Evolutionary conservation across 2,888 invertebrate genomes (phyloP).

Genomic region (Philaethria dido): DNA sequence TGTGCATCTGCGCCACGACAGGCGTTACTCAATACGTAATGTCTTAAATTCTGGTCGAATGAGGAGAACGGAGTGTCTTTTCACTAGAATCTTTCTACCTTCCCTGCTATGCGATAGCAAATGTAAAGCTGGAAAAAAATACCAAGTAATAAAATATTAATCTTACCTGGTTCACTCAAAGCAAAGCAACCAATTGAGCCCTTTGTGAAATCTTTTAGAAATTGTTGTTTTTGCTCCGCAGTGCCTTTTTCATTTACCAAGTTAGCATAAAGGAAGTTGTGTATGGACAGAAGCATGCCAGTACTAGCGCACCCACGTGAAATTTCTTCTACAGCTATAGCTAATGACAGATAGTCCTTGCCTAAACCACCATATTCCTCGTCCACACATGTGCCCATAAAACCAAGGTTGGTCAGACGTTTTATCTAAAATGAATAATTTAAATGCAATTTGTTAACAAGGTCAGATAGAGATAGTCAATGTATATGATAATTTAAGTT

Average conservation of each 20-base stretch:
- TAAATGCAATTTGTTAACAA: background rate
- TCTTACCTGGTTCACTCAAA: constrained; percentile 89
- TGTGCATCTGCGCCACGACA: no score
- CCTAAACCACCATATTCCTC: constrained; percentile 87
- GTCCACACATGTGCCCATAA: constrained; percentile 87
- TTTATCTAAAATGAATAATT: constrained; percentile 78
- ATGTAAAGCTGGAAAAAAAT: background rate
- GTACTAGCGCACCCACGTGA: constrained; percentile 90
- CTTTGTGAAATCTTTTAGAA: constrained; percentile 83
- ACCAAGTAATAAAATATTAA: background rate
- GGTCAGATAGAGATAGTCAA: no score
- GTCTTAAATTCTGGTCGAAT: no score
- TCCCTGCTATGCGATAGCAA: no score
- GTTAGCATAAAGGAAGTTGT: constrained; percentile 90
- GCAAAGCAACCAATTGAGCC: constrained; percentile 91
- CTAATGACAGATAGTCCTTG: constrained; percentile 87
- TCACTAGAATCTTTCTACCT: no score
- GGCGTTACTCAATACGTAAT: no score
- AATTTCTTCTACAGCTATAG: constrained; percentile 90
- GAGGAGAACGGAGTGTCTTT: no score
- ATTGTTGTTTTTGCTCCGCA: constrained; percentile 86
- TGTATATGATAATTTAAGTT: no score
- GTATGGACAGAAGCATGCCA: constrained; percentile 89
- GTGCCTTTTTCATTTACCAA: constrained; percentile 87
- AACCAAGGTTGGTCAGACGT: constrained; percentile 87